Evolutionary conservation across 2,888 invertebrate species (phyloP).

Genomic region (Conops quadrifasciatus): DNA sequence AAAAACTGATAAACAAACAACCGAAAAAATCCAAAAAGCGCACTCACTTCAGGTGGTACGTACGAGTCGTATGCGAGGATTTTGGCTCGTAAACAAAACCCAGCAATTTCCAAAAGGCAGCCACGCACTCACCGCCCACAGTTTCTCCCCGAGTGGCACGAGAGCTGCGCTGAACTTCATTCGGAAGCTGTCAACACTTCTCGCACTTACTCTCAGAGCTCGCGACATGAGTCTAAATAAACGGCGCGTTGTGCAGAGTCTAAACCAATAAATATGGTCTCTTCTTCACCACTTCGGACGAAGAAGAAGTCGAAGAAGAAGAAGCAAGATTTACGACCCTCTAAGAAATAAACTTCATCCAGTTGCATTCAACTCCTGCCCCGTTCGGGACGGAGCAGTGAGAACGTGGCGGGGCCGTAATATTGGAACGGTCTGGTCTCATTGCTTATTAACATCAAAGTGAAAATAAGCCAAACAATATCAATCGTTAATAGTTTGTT

Average conservation of each 20-base stretch:
- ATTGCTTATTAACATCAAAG: constrained; percentile 48
- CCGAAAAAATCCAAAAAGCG: constrained; percentile 7
- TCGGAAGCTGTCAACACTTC: constrained; percentile 28
- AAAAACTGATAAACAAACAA: constrained; percentile 13
- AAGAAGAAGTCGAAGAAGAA: no score
- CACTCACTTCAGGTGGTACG: not conserved
- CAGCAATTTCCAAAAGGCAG: no score
- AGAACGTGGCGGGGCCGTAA: no score
- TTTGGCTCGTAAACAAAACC: no score
- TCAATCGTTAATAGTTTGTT: constrained; percentile 50
- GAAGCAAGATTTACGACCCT: no score
- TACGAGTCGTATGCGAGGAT: not conserved
- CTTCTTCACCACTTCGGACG: no score
- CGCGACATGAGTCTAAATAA: constrained; percentile 3
- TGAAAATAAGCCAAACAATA: constrained; percentile 49
- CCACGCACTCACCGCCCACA: no score
- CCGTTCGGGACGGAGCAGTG: no score
- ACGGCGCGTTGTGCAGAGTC: not conserved
- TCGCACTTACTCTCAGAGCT: not conserved
- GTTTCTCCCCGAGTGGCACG: no score
- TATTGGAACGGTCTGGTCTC: no score
- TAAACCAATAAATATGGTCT: constrained; percentile 11
- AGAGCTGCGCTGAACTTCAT: not conserved
- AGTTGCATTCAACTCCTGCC: no score
- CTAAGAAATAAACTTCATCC: no score